Base-by-base conservation (phyloP, 2,888 invertebrate genomes). In the Cecidostiba fungosa region DNA sequence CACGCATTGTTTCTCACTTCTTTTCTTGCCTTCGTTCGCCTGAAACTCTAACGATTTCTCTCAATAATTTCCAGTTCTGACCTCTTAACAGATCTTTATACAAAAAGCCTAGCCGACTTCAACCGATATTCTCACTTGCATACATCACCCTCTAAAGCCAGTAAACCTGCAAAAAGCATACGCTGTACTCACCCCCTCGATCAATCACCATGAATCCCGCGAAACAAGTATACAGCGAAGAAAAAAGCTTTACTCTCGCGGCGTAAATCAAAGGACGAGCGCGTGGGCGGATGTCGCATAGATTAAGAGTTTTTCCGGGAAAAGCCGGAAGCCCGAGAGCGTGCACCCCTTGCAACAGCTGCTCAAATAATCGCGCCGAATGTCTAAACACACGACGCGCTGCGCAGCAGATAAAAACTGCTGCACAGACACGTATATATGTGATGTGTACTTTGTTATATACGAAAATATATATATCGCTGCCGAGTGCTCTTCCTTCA, bases 361-460 rank as follows among this genome's bases (percentile, higher is more conserved):
- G 90, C 87, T 77, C 88, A 89, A 90, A 90, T 89, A 89, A 87
- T 88, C 86, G 86, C 85, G 86, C 77, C 73, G 62, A 72, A 72
- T 43, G 72, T 78, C 66, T 43, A 73, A 77, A 73, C 70, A 47
- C n/a, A 72, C 29, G 0, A 19, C n/a, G 10, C 16, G 59, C 23
- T 62, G 62, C 12, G 70, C 12, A 23, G 72, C 29, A 72, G 77
- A 83, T 77, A 83, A 83, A 73, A 43, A 3, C 47, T 14, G 3
- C 14, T n/a, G 66, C 66, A 26, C 29, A 23, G 5, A 14, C 12
- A n/a, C 47, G 19, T 74, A 84, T 85, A 86, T 86, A 84, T 86
- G 85, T 81, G 85, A 10, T 16, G 8, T 59, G 8, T 59, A 59
- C 54, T 59, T 59, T 59, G 54, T n/a, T 59, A 59, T 59, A 59